phyloP scores from a whole-genome alignment of 2,113 vertebrate species.

The Catharus fuscescens region DNA sequence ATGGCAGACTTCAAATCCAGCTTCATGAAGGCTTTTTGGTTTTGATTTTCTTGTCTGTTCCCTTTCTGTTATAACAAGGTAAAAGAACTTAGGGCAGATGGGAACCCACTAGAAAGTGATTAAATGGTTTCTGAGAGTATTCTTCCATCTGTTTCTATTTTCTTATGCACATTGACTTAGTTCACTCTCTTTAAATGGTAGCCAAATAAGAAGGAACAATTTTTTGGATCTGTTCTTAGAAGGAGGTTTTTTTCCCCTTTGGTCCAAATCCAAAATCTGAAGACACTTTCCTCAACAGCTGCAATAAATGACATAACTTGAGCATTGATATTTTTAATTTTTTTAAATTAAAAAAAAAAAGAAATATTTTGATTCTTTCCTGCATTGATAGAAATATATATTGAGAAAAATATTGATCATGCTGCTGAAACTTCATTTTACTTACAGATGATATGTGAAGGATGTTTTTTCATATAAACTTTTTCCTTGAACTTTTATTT shows the following conservation, averaged over 20 bases:
- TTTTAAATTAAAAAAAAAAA: not conserved
- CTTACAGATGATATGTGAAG: not conserved
- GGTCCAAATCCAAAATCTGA: not conserved
- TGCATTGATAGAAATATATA: not conserved
- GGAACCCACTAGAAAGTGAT: not conserved
- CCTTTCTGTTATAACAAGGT: not conserved
- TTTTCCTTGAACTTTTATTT: not conserved
- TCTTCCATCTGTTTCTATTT: conserved; percentile 39
- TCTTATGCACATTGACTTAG: not conserved
- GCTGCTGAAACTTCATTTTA: not conserved
- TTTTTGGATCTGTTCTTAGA: not conserved
- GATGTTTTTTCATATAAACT: not conserved
- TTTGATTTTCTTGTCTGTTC: not conserved
- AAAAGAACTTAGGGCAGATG: conserved; percentile 17
- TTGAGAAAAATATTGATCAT: not conserved
- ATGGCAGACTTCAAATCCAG: not conserved
- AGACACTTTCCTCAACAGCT: not conserved
- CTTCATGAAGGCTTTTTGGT: not conserved
- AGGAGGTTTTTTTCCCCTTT: not conserved
- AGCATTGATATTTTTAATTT: not conserved
- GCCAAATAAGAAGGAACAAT: not conserved
- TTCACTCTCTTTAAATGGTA: conserved; percentile 1
- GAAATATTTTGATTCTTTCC: not conserved
- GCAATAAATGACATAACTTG: not conserved
- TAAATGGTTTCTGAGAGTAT: not conserved